phyloP scores from a whole-genome alignment of 1,140 invertebrate genomes.

The Zaprionus africanus region DNA sequence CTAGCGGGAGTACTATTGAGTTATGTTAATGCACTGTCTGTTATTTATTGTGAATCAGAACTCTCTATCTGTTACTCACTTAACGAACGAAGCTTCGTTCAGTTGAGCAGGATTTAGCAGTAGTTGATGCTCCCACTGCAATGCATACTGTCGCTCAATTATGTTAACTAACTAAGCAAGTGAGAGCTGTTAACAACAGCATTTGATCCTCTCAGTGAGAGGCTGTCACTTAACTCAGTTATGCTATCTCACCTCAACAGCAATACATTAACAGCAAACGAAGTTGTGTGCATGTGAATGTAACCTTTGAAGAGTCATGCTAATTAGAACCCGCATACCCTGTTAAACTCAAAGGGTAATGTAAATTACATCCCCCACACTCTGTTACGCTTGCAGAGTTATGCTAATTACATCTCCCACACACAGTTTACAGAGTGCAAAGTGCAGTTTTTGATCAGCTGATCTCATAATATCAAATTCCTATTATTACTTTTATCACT shows the following conservation, averaged over 20 bases:
- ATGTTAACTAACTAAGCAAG: neutral
- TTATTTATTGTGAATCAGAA: neutral
- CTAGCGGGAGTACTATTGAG: no score
- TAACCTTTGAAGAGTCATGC: neutral
- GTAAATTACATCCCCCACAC: neutral
- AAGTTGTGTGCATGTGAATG: neutral
- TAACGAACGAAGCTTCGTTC: neutral
- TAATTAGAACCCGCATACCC: neutral
- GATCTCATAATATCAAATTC: conserved; percentile 14
- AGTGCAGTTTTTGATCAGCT: neutral
- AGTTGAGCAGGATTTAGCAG: neutral
- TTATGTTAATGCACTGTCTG: no score
- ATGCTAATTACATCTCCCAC: neutral
- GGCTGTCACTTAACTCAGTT: neutral
- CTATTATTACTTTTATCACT: conserved; percentile 1
- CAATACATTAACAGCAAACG: neutral
- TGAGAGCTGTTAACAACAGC: neutral
- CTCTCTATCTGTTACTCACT: neutral
- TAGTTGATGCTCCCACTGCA: neutral
- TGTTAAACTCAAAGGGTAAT: neutral
- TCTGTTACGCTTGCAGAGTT: neutral
- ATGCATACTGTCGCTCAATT: neutral
- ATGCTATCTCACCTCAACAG: neutral
- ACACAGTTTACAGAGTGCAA: conserved; percentile 2
- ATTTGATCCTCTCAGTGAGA: neutral